Conservation (phyloP, 2,113 vertebrate genomes). For the Alouatta palliata region DNA sequence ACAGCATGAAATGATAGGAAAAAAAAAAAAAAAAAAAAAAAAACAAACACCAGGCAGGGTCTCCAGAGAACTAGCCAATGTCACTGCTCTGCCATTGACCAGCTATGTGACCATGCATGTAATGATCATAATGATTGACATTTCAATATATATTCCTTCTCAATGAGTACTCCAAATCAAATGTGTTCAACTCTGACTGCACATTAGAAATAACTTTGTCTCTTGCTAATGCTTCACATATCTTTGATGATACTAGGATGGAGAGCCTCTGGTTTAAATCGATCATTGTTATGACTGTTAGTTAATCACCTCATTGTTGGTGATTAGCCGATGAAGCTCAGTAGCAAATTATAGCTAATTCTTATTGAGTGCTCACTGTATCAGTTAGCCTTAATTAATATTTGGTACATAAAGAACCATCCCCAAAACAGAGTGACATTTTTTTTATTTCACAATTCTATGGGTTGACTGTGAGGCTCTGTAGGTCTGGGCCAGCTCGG, state of each 20-base stretch:
- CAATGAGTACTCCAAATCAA: background rate
- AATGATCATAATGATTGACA: slow-evolving; percentile 37
- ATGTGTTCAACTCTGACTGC: background rate
- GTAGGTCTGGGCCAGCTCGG: background rate
- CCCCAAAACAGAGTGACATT: background rate
- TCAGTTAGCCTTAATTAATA: background rate
- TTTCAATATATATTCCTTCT: background rate
- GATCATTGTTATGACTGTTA: background rate
- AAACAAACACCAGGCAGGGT: background rate
- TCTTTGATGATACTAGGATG: background rate
- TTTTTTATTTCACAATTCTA: background rate
- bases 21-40: background rate
- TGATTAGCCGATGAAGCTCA: background rate
- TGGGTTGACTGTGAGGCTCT: background rate
- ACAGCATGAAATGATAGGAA: background rate
- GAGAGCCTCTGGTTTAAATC: background rate
- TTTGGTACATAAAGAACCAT: background rate
- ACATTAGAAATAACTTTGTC: background rate
- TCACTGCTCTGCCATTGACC: background rate
- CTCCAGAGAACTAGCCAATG: slow-evolving; percentile 13
- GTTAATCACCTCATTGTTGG: background rate
- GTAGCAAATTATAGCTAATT: background rate
- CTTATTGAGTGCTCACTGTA: background rate
- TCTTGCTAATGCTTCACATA: slow-evolving; percentile 32
- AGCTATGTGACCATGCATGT: background rate